Conservation (phyloP, 2,797 vertebrate species). For the Sebastes steindachneri region DNA sequence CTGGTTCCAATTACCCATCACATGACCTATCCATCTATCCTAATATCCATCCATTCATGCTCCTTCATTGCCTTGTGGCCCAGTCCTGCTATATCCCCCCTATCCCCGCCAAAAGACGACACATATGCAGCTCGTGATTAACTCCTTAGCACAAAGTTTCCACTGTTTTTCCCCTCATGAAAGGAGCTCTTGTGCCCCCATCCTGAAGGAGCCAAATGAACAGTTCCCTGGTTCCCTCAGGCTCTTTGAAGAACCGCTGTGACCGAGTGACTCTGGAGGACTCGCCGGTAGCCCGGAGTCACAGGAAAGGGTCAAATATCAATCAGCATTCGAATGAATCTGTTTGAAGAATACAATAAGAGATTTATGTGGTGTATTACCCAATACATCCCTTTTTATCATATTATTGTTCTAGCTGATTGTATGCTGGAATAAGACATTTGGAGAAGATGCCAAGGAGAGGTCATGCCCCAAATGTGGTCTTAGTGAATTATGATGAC, state of each 20-base stretch:
- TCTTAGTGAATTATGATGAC: not conserved
- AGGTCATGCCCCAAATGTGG: not conserved
- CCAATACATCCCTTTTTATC: not conserved
- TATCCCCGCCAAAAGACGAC: slow-evolving; percentile 59
- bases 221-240: slow-evolving; percentile 69
- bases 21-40: slow-evolving; percentile 66
- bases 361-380: not conserved
- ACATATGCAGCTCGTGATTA: slow-evolving; percentile 81
- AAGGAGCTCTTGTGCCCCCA: slow-evolving; percentile 80
- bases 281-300: slow-evolving; percentile 61
- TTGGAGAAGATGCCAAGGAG: not conserved
- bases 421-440: not conserved
- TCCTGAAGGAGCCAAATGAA: slow-evolving; percentile 67
- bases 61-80: slow-evolving; percentile 47
- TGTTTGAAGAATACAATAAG: slow-evolving; percentile 15
- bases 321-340: slow-evolving; percentile 44
- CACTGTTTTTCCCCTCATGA: slow-evolving; percentile 81
- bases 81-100: slow-evolving; percentile 41
- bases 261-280: slow-evolving; percentile 53
- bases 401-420: slow-evolving; percentile 12
- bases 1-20: slow-evolving; percentile 81
- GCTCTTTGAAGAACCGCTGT: slow-evolving; percentile 75
- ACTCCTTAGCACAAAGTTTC: slow-evolving; percentile 80
- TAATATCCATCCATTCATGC: slow-evolving; percentile 45
- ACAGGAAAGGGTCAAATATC: slow-evolving; percentile 77